These are phyloP conservation scores for Acropora yongei DNA, from an alignment of 64 coral and sea anemone species.

Conservation along the genomic window DNA sequence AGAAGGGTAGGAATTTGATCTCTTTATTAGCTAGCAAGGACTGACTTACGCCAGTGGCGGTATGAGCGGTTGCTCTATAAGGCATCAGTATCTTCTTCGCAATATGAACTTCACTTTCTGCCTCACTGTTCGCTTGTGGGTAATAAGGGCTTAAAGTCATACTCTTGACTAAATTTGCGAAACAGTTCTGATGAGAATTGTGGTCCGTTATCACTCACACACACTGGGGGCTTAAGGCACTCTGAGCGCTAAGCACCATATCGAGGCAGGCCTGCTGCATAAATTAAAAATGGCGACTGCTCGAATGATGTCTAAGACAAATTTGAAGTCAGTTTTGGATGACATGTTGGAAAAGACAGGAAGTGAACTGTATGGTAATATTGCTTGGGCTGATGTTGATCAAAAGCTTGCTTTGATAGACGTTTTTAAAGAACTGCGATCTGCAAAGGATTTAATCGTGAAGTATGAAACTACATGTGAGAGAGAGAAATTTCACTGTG, in stretches of 20 bases:
- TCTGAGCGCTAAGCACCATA: conserved; percentile 58
- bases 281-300: conserved; percentile 78
- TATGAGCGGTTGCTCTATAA: too few species aligned
- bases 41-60: too few species aligned
- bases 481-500: conserved; percentile 75
- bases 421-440: too few species aligned
- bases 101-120: too few species aligned
- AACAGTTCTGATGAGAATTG: too few species aligned
- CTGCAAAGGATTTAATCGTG: too few species aligned
- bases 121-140: too few species aligned
- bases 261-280: conserved; percentile 18
- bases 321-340: conserved; percentile 76
- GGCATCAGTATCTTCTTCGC: too few species aligned
- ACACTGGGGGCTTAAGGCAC: conserved; percentile 39
- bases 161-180: too few species aligned
- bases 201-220: not conserved
- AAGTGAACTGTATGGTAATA: conserved; percentile 59
- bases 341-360: conserved; percentile 74
- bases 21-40: too few species aligned
- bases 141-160: too few species aligned
- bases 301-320: conserved; percentile 47
- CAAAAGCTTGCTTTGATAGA: conserved; percentile 57
- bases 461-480: conserved; percentile 15
- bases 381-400: conserved; percentile 66
- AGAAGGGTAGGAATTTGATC: too few species aligned